phyloP scores from a whole-genome alignment of 2,797 vertebrate genomes.

The Tadarida brasiliensis region DNA sequence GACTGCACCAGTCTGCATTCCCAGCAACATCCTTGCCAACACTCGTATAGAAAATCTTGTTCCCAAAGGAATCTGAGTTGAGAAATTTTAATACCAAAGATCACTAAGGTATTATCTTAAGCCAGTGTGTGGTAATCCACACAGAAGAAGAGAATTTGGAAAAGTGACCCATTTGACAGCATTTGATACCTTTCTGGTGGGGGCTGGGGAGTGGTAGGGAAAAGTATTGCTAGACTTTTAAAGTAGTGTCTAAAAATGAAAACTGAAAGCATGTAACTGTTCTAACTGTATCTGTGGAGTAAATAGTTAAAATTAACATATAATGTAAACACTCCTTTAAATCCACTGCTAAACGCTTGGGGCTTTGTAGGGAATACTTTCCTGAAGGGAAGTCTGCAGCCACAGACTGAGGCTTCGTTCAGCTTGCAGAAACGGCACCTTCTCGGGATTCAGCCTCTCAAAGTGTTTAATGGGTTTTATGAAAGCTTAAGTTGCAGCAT shows the following conservation, averaged over 20 bases:
- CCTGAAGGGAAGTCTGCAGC: neutral
- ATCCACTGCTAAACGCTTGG: neutral
- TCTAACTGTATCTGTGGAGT: neutral
- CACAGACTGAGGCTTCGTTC: neutral
- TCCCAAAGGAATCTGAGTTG: neutral
- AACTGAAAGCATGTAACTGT: neutral
- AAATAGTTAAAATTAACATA: neutral
- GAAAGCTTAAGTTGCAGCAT: neutral
- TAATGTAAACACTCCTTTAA: neutral
- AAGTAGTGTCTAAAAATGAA: neutral
- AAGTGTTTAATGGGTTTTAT: neutral
- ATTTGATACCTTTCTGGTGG: neutral
- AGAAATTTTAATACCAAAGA: neutral
- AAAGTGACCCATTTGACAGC: neutral
- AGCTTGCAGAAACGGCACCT: neutral
- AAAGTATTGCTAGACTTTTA: neutral
- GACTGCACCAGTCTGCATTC: neutral
- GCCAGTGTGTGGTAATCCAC: neutral
- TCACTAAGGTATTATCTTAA: neutral
- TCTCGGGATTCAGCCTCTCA: neutral
- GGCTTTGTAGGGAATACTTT: neutral
- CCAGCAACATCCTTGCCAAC: neutral
- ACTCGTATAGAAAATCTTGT: neutral
- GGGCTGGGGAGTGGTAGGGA: rapidly evolving
- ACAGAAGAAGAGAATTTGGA: neutral